Percentiles rank a stretch among this genome's conserved stretches.
These are phyloP conservation scores for Carollia perspicillata DNA, from an alignment of 2,113 vertebrate genomes.

Conservation along the genomic window DNA sequence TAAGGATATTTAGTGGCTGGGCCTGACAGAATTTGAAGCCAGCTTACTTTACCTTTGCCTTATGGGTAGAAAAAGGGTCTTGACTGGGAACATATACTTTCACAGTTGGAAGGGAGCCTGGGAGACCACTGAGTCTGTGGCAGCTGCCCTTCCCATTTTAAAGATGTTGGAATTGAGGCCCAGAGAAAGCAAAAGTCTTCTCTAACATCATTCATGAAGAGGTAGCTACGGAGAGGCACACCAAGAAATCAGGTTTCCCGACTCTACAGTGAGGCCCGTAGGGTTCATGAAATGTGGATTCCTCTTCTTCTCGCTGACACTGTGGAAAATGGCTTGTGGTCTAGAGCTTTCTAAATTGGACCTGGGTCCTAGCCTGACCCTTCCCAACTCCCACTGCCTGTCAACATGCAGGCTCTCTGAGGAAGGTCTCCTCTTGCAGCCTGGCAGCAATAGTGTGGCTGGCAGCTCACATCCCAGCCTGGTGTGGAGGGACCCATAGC, in stretches of 20 bases:
- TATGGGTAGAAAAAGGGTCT: neutral
- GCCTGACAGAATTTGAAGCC: neutral
- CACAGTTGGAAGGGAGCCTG: neutral
- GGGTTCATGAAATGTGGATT: neutral
- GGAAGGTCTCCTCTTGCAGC: neutral
- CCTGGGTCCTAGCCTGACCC: neutral
- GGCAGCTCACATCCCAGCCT: neutral
- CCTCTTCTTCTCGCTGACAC: neutral
- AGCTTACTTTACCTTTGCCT: neutral
- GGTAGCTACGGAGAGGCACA: neutral
- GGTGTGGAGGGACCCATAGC: neutral
- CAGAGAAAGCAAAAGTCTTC: constrained; percentile 20
- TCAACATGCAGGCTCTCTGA: neutral
- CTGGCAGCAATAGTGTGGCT: neutral
- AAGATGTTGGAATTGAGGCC: neutral
- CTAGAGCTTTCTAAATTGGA: constrained; percentile 39
- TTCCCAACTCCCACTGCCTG: neutral
- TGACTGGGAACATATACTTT: neutral
- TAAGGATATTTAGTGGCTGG: neutral
- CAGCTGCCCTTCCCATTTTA: neutral
- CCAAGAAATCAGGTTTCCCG: neutral
- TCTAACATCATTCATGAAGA: neutral
- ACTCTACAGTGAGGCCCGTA: neutral
- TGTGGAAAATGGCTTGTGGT: neutral
- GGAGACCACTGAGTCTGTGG: neutral